Percentiles rank a stretch among this genome's conserved stretches.
These are phyloP conservation scores for Romanogobio albipinnatus DNA, from an alignment of 2,113 vertebrate species.

Conservation along the genomic window DNA sequence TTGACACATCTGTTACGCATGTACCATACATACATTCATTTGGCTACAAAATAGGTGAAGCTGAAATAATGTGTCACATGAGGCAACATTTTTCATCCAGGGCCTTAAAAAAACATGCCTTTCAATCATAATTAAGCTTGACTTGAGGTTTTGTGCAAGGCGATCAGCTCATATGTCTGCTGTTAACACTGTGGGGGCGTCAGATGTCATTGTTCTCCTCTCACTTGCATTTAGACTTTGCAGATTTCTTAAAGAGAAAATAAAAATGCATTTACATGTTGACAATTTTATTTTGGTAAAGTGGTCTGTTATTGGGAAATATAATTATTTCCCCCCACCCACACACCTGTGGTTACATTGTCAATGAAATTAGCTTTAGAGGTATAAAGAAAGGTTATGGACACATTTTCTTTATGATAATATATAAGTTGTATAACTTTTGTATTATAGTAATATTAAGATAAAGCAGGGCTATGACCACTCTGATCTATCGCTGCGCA, in stretches of 20 bases:
- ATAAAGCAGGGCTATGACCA: no score
- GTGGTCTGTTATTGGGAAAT: neutral
- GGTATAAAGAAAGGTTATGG: no score
- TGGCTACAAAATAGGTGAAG: constrained; percentile 9
- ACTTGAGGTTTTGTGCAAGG: constrained; percentile 19
- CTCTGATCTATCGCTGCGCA: no score
- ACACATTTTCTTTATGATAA: no score
- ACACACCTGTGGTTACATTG: neutral
- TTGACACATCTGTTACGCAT: constrained; percentile 15
- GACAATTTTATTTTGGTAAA: neutral
- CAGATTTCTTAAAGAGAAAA: neutral
- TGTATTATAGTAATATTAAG: no score
- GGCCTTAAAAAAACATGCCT: neutral
- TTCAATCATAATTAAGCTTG: constrained; percentile 15
- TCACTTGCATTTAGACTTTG: constrained; percentile 1
- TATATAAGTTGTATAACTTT: no score
- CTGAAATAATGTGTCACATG: neutral
- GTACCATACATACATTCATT: constrained; percentile 14
- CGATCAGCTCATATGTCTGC: constrained; percentile 6
- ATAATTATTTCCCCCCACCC: neutral
- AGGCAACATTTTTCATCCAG: constrained; percentile 16
- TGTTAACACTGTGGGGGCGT: constrained; percentile 6
- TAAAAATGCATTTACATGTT: neutral
- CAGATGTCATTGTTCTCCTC: constrained; percentile 12
- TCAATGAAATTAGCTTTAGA: neutral